Base-by-base conservation (phyloP, 2,113 vertebrate species). In the Motacilla tschutschensis region DNA sequence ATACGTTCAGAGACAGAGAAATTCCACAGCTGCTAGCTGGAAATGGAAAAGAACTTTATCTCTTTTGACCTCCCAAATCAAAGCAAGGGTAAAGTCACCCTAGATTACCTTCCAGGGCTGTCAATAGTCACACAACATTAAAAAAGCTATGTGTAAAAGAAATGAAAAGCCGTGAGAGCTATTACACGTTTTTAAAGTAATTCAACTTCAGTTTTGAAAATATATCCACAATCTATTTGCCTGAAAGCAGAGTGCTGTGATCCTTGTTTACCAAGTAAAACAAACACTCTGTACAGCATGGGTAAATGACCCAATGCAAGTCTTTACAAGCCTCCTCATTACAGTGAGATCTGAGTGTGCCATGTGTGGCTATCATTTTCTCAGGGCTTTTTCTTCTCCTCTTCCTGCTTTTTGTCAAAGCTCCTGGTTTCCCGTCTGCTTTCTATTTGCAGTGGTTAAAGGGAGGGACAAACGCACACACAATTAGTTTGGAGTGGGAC, bases 401-500 rank as follows among this genome's bases (percentile, higher is more conserved):
- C 72, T 81, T 91, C 84, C 94, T 93, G 92, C 60, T 90, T 79
- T 88, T 91, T 93, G 82, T 95, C 89, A 93, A 55, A 1, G 7
- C 44, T 79, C 19, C 59, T 90, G 67, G 59, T 59, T 91, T 91
- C 55, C 79, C 5, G 28, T 88, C 92, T 94, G 87, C 89, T 94
- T 93, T 94, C 84, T 95, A 90, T 95, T 95, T 94, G 51, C 89
- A 66, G 57, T 82, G 76, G 47, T 83, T 84, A 76, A 79, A 73
- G n/a, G 47, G 47, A 93, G 35, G 64, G 44, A 91, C 59, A 87
- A 86, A 90, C 3, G 0, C 72, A 76, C 64, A 82, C 72, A 84
- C 67, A 55, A 70, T 75, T 88, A 73, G 25, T 58, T 82, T 59
- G 51, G 35, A 91, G 43, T 9, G 33, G 59, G 55, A 73, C 38